These are phyloP conservation scores for Hoplodrina blanda DNA, from an alignment of 2,888 invertebrate species.

Conservation along the genomic window DNA sequence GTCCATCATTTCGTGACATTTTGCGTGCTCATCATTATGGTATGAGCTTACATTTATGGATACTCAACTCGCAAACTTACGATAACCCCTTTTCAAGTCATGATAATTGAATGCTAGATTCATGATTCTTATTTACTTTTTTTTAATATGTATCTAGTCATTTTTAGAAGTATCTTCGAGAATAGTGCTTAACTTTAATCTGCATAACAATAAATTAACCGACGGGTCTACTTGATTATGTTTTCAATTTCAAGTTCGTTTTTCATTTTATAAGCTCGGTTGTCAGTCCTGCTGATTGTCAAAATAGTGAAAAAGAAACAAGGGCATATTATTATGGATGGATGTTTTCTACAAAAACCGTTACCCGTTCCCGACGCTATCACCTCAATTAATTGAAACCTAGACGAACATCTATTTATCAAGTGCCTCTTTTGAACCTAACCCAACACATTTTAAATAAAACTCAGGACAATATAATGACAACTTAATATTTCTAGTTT, in stretches of 20 bases:
- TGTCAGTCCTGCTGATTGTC: no score
- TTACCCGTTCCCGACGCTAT: neutral
- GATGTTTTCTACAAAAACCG: conserved; percentile 2
- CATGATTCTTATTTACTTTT: no score
- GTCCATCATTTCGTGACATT: neutral
- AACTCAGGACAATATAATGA: neutral
- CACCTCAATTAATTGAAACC: conserved; percentile 21
- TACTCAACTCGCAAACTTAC: conserved; percentile 3
- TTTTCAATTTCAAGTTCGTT: no score
- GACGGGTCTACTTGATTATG: no score
- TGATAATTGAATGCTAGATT: neutral
- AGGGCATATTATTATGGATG: no score
- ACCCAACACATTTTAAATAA: neutral
- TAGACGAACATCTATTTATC: conserved; percentile 2
- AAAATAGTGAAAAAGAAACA: no score
- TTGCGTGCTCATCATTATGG: neutral
- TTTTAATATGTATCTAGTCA: neutral
- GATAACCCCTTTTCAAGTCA: neutral
- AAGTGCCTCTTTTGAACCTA: neutral
- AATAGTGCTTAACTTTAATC: neutral
- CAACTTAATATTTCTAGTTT: conserved; percentile 10
- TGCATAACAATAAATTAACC: no score
- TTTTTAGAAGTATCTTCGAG: neutral
- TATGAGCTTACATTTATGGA: neutral
- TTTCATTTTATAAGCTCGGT: no score